Conservation (phyloP, 1,140 invertebrate species). For the Leptinotarsa texana region DNA sequence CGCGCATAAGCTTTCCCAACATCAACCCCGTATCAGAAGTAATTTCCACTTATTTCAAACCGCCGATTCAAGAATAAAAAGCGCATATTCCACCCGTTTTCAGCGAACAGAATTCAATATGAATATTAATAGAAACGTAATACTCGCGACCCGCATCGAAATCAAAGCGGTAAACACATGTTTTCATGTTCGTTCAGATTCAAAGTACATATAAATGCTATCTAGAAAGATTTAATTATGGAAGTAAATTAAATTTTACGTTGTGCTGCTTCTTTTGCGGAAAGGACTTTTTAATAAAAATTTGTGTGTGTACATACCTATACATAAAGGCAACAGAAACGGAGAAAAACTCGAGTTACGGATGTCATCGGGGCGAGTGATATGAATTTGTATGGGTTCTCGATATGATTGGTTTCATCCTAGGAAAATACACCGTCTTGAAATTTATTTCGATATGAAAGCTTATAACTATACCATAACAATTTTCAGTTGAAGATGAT, state of each 20-base stretch:
- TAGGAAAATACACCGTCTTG: background rate
- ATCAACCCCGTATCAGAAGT: too few species aligned
- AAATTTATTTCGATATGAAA: background rate
- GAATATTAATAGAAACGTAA: slow-evolving; percentile 8
- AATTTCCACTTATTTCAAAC: too few species aligned
- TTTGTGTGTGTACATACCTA: background rate
- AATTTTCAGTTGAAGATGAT: too few species aligned
- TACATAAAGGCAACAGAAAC: background rate
- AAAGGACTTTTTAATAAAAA: slow-evolving; percentile 1
- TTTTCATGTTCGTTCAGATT: background rate
- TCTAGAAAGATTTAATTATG: slow-evolving; percentile 6
- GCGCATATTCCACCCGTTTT: background rate
- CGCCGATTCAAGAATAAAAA: background rate
- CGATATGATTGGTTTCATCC: background rate
- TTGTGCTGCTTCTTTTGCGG: slow-evolving; percentile 1
- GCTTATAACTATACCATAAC: too few species aligned
- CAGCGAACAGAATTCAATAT: background rate
- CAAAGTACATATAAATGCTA: background rate
- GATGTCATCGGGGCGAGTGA: background rate
- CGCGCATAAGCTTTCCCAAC: too few species aligned
- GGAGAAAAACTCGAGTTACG: background rate
- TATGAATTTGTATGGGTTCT: slow-evolving; percentile 1
- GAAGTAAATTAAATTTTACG: slow-evolving; percentile 7
- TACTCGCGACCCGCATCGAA: background rate
- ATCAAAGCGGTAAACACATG: slow-evolving; percentile 5